Evolutionary conservation across 2,888 invertebrate genomes (phyloP).

Genomic region (Labia minor): DNA sequence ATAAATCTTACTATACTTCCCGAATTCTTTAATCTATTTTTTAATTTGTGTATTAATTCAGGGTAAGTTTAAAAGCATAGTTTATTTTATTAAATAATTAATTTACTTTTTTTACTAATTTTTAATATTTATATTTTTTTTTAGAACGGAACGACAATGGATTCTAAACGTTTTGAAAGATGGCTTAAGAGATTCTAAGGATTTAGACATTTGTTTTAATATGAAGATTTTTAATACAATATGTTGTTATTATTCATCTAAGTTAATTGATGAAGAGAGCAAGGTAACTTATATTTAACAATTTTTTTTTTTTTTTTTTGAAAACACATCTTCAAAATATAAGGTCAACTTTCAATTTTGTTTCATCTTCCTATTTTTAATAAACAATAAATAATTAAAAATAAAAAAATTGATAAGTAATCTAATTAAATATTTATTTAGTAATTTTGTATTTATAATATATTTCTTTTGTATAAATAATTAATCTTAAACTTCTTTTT

Average conservation of each 20-base stretch:
- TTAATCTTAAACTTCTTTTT: conserved; percentile 27
- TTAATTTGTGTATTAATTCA: conserved; percentile 58
- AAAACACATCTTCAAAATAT: too few relatives aligned
- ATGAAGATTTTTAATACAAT: conserved; percentile 67
- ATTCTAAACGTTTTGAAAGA: conserved; percentile 64
- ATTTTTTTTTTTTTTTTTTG: too few relatives aligned
- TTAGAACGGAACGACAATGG: conserved; percentile 58
- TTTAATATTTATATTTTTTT: conserved; percentile 28
- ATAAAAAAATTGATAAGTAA: too few relatives aligned
- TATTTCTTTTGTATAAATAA: conserved; percentile 18
- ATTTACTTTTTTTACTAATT: neutral
- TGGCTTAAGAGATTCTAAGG: conserved; percentile 62
- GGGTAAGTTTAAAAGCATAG: too few relatives aligned
- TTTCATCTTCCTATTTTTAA: too few relatives aligned
- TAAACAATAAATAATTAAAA: too few relatives aligned
- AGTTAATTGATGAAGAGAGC: conserved; percentile 48
- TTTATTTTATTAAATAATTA: neutral
- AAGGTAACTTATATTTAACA: conserved; percentile 37
- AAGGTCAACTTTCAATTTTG: too few relatives aligned
- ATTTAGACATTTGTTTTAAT: conserved; percentile 61
- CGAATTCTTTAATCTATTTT: conserved; percentile 74
- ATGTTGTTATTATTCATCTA: conserved; percentile 55
- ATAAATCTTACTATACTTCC: conserved; percentile 72
- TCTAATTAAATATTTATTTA: neutral
- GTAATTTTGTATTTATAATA: neutral